phyloP scores from a whole-genome alignment of 2,797 vertebrate genomes.

The Scolopax rusticola region DNA sequence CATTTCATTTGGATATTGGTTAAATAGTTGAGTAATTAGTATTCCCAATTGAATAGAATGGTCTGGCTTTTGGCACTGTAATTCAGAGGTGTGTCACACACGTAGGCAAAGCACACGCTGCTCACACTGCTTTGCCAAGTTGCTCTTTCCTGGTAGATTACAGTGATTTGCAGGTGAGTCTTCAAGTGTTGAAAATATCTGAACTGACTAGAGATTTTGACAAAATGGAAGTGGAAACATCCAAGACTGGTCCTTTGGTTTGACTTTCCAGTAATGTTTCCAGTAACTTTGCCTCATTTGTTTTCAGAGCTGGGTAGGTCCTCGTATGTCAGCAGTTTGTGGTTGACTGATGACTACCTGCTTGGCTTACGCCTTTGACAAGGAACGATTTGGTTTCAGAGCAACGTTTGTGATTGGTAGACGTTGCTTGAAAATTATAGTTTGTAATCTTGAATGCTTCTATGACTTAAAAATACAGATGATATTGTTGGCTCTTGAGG shows the following conservation, averaged over 20 bases:
- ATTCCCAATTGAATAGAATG: neutral
- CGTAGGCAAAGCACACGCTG: neutral
- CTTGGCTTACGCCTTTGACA: constrained; percentile 19
- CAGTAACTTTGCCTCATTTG: neutral
- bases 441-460: neutral
- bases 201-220: neutral
- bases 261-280: constrained; percentile 3
- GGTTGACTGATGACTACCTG: constrained; percentile 42
- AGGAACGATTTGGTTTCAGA: constrained; percentile 3
- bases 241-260: neutral
- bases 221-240: neutral
- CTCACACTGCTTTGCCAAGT: neutral
- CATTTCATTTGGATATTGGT: neutral
- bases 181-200: neutral
- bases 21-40: neutral
- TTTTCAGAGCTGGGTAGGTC: constrained; percentile 18
- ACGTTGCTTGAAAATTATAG: constrained; percentile 26
- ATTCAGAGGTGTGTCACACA: neutral
- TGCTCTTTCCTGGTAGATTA: neutral
- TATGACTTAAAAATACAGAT: constrained; percentile 13
- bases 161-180: neutral
- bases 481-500: neutral
- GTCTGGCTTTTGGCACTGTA: neutral
- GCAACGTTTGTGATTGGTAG: neutral
- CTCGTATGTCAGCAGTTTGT: constrained; percentile 39